These are phyloP conservation scores for Ischnus inquisitorius DNA, from an alignment of 2,888 invertebrate genomes.

Conservation along the genomic window DNA sequence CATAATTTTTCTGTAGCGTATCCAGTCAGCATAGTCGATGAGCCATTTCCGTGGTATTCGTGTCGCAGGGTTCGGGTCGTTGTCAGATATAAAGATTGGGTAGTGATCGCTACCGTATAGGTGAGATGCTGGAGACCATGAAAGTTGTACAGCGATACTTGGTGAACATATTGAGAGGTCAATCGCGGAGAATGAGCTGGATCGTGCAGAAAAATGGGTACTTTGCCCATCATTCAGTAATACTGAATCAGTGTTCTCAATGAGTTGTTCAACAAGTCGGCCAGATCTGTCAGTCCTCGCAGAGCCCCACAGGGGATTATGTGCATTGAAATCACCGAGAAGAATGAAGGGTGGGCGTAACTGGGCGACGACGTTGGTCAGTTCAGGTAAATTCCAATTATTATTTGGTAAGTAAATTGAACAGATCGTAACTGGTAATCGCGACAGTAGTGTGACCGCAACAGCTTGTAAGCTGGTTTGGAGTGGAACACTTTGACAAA, in stretches of 20 bases:
- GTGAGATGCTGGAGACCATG: slow-evolving; percentile 6
- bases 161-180: slow-evolving; percentile 17
- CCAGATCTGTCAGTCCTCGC: neutral
- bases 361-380: neutral
- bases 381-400: neutral
- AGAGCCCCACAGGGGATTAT: neutral
- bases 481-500: neutral
- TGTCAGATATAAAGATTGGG: slow-evolving; percentile 3
- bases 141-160: neutral
- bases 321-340: slow-evolving; percentile 5
- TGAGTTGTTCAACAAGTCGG: neutral
- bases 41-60: neutral
- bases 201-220: neutral
- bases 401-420: slow-evolving; percentile 3
- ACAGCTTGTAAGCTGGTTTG: neutral
- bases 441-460: neutral
- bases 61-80: neutral
- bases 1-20: neutral
- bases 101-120: slow-evolving; percentile 27
- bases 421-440: neutral
- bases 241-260: neutral
- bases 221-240: slow-evolving; percentile 14
- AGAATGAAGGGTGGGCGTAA: neutral
- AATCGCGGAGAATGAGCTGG: neutral
- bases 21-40: neutral